Conservation (phyloP, 2,797 vertebrate species). For the Harpagifer antarcticus region DNA sequence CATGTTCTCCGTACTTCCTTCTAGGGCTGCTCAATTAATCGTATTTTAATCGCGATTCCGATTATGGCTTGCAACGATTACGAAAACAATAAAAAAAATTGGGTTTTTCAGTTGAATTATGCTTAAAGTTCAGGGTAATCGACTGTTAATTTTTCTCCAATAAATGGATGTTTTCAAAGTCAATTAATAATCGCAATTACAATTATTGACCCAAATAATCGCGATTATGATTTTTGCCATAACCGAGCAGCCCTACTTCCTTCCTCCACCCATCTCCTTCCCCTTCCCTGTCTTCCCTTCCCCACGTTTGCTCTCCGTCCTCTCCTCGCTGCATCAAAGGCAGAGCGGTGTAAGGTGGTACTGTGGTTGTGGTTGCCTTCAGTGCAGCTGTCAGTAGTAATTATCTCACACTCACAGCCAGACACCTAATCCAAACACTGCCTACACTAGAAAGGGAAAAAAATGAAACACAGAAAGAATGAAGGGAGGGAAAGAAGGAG, state of each 20-base stretch:
- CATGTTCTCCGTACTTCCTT: constrained; percentile 14
- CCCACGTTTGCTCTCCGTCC: constrained; percentile 52
- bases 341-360: constrained; percentile 84
- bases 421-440: constrained; percentile 86
- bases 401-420: constrained; percentile 95
- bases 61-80: too few relatives aligned
- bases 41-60: too few relatives aligned
- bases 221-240: too few relatives aligned
- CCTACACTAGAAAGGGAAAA: constrained; percentile 74
- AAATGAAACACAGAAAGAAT: constrained; percentile 77
- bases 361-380: constrained; percentile 88
- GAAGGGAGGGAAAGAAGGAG: constrained; percentile 69
- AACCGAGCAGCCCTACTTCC: too few relatives aligned
- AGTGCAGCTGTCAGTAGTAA: constrained; percentile 97
- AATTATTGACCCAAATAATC: too few relatives aligned
- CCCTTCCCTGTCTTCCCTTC: constrained; percentile 48
- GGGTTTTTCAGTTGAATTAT: too few relatives aligned
- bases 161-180: too few relatives aligned
- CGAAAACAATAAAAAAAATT: too few relatives aligned
- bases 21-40: too few relatives aligned
- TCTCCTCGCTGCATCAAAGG: constrained; percentile 83
- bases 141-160: too few relatives aligned
- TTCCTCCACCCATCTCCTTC: neutral
- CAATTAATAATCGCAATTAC: too few relatives aligned
- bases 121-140: too few relatives aligned